Percentiles rank a stretch among this genome's conserved stretches.
Conservation (phyloP, 2,888 invertebrate genomes). For the Pollenia angustigena region DNA sequence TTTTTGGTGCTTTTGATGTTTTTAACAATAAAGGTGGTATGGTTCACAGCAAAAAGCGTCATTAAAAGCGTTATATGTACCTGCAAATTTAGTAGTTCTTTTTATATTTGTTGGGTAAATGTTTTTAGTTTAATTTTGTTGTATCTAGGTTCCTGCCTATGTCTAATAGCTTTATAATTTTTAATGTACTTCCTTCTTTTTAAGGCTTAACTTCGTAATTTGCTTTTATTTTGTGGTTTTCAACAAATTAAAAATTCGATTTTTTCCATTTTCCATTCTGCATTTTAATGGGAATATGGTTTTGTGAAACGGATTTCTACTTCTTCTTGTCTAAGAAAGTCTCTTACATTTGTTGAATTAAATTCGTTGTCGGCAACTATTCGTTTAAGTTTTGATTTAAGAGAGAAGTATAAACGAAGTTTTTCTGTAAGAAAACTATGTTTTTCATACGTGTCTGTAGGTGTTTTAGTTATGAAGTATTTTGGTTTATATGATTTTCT, state of each 20-base stretch:
- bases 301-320: conserved; percentile 42
- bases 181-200: no score
- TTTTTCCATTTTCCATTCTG: conserved; percentile 3
- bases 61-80: conserved; percentile 28
- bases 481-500: not conserved
- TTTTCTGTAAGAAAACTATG: conserved; percentile 54
- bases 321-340: conserved; percentile 29
- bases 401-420: conserved; percentile 6
- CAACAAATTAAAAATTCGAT: not conserved
- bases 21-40: conserved; percentile 47
- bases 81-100: conserved; percentile 58
- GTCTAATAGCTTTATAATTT: no score
- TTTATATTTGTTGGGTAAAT: conserved; percentile 69
- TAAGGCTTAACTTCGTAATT: not conserved
- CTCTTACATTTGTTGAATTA: conserved; percentile 18
- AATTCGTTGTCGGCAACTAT: conserved; percentile 5
- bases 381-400: not conserved
- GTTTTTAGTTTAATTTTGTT: no score
- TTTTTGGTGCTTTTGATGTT: conserved; percentile 51
- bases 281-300: not conserved
- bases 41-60: conserved; percentile 19
- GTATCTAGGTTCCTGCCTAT: no score
- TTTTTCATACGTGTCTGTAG: no score
- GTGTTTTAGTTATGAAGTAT: conserved; percentile 5
- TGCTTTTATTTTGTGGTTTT: not conserved